Percentiles rank a stretch among this genome's conserved stretches.
These are phyloP conservation scores for Phocides pigmalion DNA, from an alignment of 1,140 invertebrate species.

Conservation along the genomic window DNA sequence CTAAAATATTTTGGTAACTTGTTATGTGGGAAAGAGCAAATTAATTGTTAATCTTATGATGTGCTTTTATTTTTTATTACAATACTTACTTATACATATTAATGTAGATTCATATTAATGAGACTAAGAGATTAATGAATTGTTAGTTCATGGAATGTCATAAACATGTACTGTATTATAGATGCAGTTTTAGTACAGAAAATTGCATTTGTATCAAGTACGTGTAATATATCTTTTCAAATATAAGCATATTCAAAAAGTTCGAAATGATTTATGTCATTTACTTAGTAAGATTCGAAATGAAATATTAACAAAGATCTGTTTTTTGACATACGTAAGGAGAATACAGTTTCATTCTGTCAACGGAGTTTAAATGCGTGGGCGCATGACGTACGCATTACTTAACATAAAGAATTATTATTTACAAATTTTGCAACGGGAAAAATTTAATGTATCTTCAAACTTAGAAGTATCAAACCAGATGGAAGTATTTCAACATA, in stretches of 20 bases:
- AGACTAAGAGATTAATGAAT: too few species aligned
- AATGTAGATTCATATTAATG: too few species aligned
- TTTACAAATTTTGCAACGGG: constrained; percentile 8
- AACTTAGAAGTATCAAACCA: not conserved
- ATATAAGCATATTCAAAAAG: not conserved
- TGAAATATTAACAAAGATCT: constrained; percentile 15
- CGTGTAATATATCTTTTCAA: too few species aligned
- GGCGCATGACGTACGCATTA: constrained; percentile 18
- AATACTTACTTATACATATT: too few species aligned
- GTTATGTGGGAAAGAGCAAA: too few species aligned
- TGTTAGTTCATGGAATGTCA: too few species aligned
- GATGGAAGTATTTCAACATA: constrained; percentile 10
- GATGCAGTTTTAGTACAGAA: too few species aligned
- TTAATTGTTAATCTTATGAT: too few species aligned
- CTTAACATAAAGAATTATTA: constrained; percentile 18
- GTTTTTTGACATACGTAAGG: constrained; percentile 21
- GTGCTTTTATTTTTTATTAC: too few species aligned
- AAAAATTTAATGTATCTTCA: constrained; percentile 11
- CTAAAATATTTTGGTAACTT: too few species aligned
- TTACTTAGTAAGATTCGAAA: not conserved
- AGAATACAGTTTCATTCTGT: constrained; percentile 21
- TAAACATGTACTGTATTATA: too few species aligned
- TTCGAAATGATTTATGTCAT: not conserved
- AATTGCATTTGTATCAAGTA: too few species aligned
- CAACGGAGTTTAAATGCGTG: constrained; percentile 24